Evolutionary conservation across 2,797 vertebrate genomes (phyloP), one percentile per base, ranked within the genome.

Genomic region (Nannoperca obscura): DNA sequence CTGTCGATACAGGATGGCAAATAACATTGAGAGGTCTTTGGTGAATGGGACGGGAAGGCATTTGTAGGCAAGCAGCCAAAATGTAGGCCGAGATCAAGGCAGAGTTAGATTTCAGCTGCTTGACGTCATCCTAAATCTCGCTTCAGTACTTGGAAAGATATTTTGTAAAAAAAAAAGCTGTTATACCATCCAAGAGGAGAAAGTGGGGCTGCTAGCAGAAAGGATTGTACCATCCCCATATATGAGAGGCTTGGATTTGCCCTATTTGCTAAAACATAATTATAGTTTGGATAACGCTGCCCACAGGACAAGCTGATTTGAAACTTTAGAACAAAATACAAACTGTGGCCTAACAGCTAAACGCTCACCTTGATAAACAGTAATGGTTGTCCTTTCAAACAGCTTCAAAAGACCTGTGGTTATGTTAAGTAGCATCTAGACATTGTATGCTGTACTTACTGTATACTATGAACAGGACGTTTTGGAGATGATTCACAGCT

Each of bases 1-100:
- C 84, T 91, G 91, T 92, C 92, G 79, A 94, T 93, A 89, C 78
- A 81, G 73, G 86, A 91, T 57, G 79, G 78, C 74, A 64, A 85
- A 86, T 86, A 89, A 88, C 87, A 90, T 78, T 87, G 86, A 86
- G 84, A 85, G 74, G 80, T 83, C 79, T 90, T 84, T 76, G 86
- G 81, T 72, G 83, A 84, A 83, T 57, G 73, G 71, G 62, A 78
- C 27, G 60, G 70, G 83, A 70, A 77, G 73, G 67, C 24, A 30
- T 63, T 34, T 17, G 54, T 30, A 58, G 78, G 85, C 75, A 69
- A 7, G 2, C 36, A 58, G 75, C 72, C 85, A 84, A 70, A 80
- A 86, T 69, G 65, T 60, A 79, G 73, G 58, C 44, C 9, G 38
- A 71, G 54, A 84, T 79, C 17, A 62, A 81, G 62, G 79, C 62